Percentiles rank a stretch among this genome's conserved stretches.
Conservation (phyloP, 2,797 vertebrate species). For the Potorous gilbertii region DNA sequence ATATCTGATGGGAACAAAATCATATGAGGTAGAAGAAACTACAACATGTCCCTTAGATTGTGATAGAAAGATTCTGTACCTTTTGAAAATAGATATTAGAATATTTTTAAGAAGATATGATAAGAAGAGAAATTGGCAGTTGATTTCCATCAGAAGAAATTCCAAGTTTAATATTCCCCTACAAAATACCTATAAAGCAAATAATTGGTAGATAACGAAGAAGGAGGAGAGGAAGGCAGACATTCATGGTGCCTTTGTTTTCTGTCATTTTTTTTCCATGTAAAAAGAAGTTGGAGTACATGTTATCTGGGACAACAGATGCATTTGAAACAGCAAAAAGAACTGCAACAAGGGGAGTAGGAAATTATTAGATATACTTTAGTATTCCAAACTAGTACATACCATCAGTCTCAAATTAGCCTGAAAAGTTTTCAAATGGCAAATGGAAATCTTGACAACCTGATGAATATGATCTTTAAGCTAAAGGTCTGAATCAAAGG, state of each 20-base stretch:
- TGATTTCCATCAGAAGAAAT: neutral
- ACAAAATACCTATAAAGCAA: neutral
- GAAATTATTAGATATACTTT: neutral
- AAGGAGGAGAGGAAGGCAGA: neutral
- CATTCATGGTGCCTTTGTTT: neutral
- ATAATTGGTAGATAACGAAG: neutral
- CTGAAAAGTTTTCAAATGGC: neutral
- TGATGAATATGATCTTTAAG: neutral
- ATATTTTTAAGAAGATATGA: neutral
- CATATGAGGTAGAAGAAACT: neutral
- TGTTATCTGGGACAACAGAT: neutral
- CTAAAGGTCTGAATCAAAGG: neutral
- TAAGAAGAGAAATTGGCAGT: too few relatives aligned
- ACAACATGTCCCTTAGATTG: neutral
- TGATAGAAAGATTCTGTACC: neutral
- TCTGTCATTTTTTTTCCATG: neutral
- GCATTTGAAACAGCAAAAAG: neutral
- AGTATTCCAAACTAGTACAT: neutral
- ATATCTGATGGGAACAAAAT: neutral
- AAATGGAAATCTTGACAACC: neutral
- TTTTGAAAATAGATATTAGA: neutral
- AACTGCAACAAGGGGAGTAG: neutral
- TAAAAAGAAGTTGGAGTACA: neutral
- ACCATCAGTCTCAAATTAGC: neutral
- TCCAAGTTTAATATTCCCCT: neutral